Evolutionary conservation across 1,140 invertebrate genomes (phyloP), one percentile per base, ranked within the genome.

Genomic region (Episyrphus balteatus): DNA sequence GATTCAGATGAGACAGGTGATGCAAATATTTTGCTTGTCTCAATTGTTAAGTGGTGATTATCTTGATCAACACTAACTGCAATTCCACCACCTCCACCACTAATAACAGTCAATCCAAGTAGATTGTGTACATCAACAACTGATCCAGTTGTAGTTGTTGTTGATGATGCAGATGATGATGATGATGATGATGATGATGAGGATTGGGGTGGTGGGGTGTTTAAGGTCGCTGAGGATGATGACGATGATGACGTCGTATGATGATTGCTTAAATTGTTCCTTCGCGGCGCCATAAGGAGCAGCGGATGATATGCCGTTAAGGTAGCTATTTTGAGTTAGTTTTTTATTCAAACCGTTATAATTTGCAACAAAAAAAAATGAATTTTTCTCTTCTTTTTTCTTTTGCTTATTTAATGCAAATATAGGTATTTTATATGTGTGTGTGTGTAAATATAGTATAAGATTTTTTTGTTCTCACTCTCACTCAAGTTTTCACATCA

Each of bases 281-380:
- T 56, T 54, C 62, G 62, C 45, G 62, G 62, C 55, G 62, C 62
- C 62, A 65, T 65, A 62, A 56, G 59, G 56, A 52, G 41, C 49
- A 51, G 21, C 21, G 21, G 21, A 26, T 26, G 21, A 26, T 26
- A 26, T 26, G 21, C 21, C 21, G 21, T 26, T 26, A 26, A 26
- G 21, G 21, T 26, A 26, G 21, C 21, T 26, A 26, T 26, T 26
- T 26, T 26, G 3, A 8, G n/a, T n/a, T 26, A 26, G 21, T 26
- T 26, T 26, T 26, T 26, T n/a, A n/a, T n/a, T 26, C 8, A 26
- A 26, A 26, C 21, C 21, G 21, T 26, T 26, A 26, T 26, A n/a
- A n/a, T 26, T 26, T 8, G 3, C 21, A 26, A 26, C 3, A 26
- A 26, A 26, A 26, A 26, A 26, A 5, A 26, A 26, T 26, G 8